Percentiles rank a stretch among this genome's conserved stretches.
phyloP scores from a whole-genome alignment of 2,888 invertebrate genomes.

The Margaritifera margaritifera region DNA sequence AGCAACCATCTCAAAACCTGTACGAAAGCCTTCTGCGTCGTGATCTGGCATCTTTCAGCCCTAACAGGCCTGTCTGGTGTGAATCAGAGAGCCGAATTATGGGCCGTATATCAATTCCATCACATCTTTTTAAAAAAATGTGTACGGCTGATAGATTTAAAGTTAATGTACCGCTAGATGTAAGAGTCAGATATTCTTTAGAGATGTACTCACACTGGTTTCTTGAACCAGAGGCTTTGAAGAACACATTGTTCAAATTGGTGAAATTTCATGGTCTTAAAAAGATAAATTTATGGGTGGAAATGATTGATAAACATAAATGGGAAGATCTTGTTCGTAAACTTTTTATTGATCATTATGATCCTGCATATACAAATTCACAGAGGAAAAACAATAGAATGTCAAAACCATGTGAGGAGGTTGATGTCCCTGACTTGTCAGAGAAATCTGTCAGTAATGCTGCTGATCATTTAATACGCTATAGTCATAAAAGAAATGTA shows the following conservation, averaged over 20 bases:
- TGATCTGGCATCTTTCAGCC: slow-evolving; percentile 28
- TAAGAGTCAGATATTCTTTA: slow-evolving; percentile 49
- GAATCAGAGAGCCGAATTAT: slow-evolving; percentile 56
- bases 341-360: slow-evolving; percentile 50
- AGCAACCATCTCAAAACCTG: slow-evolving; percentile 48
- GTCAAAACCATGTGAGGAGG: slow-evolving; percentile 6
- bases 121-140: slow-evolving; percentile 34
- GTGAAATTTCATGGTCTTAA: slow-evolving; percentile 32
- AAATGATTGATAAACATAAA: slow-evolving; percentile 32
- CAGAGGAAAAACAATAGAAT: slow-evolving; percentile 46
- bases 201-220: slow-evolving; percentile 47
- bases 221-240: slow-evolving; percentile 35
- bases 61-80: slow-evolving; percentile 43
- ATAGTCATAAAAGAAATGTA: too few relatives aligned
- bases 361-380: slow-evolving; percentile 44
- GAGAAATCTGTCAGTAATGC: slow-evolving; percentile 15
- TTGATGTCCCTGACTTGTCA: slow-evolving; percentile 25
- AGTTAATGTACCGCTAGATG: slow-evolving; percentile 41
- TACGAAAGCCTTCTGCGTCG: slow-evolving; percentile 35
- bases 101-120: slow-evolving; percentile 39
- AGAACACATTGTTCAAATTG: slow-evolving; percentile 30
- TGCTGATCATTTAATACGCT: too few relatives aligned
- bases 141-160: slow-evolving; percentile 33
- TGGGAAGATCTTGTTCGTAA: slow-evolving; percentile 49
- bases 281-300: slow-evolving; percentile 39